A percentile compares a stretch with the other conserved stretches of the same genome.
Evolutionary conservation across 2,113 vertebrate species (phyloP).

Genomic region (Procavia capensis): DNA sequence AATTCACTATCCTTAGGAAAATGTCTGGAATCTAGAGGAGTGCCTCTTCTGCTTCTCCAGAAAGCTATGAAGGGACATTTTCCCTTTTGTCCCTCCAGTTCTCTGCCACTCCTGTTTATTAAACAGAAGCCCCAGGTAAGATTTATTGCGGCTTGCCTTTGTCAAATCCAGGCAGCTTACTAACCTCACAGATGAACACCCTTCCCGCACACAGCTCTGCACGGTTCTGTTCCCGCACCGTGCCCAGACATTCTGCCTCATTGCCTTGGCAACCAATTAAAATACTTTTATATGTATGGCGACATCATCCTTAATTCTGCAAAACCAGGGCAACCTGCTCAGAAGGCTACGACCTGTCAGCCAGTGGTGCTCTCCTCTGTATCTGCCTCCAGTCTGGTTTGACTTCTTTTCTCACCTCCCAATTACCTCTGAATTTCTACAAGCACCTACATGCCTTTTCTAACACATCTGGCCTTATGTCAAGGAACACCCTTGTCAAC

Average conservation of each 20-base stretch:
- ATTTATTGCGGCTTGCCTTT: not conserved
- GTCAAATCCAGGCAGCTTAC: not conserved
- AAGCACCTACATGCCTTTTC: slow-evolving; percentile 35
- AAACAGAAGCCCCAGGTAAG: slow-evolving; percentile 37
- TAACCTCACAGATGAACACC: slow-evolving; percentile 46
- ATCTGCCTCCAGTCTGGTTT: not conserved
- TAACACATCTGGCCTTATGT: not conserved
- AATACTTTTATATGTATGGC: slow-evolving; percentile 76
- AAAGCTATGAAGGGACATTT: not conserved
- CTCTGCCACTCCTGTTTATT: slow-evolving; percentile 50
- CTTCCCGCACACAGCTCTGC: slow-evolving; percentile 37
- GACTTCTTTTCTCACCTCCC: slow-evolving; percentile 42
- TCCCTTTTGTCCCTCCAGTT: not conserved
- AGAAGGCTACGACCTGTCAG: slow-evolving; percentile 1
- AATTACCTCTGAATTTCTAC: slow-evolving; percentile 44
- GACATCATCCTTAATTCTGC: slow-evolving; percentile 73
- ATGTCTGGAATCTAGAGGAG: not conserved
- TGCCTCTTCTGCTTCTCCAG: not conserved
- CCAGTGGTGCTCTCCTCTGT: not conserved
- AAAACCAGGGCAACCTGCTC: slow-evolving; percentile 79
- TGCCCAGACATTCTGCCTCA: slow-evolving; percentile 80
- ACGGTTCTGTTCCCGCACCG: slow-evolving; percentile 81
- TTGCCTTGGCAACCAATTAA: slow-evolving; percentile 87
- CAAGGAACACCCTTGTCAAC: slow-evolving; percentile 7
- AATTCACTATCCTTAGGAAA: not conserved